These are phyloP conservation scores for Phocoena phocoena DNA, from an alignment of 2,113 vertebrate genomes.

Conservation along the genomic window DNA sequence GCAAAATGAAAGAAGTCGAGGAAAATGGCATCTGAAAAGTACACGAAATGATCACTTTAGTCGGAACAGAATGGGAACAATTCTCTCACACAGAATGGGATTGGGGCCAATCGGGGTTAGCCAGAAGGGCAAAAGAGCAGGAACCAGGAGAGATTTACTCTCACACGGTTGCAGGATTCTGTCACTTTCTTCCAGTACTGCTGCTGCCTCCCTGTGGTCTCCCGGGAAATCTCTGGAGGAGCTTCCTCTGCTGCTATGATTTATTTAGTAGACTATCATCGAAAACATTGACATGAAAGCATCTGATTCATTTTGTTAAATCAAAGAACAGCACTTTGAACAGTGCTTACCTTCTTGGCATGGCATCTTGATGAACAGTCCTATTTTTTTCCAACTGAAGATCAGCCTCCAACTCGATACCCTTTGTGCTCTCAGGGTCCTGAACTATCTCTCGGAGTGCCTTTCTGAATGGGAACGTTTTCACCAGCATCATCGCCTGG, in stretches of 20 bases:
- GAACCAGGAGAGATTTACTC: not conserved
- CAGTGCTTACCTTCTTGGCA: too few species aligned
- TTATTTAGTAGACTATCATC: too few species aligned
- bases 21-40: not conserved
- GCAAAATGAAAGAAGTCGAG: not conserved
- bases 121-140: too few species aligned
- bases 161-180: not conserved
- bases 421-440: not conserved
- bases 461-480: not conserved
- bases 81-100: not conserved
- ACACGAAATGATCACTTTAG: not conserved
- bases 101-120: accelerated
- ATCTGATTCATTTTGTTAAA: too few species aligned
- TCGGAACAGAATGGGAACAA: not conserved
- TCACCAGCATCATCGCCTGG: not conserved
- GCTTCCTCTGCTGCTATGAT: not conserved
- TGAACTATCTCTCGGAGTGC: not conserved
- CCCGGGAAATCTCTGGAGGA: not conserved
- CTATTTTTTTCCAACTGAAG: not conserved
- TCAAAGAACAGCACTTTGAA: too few species aligned
- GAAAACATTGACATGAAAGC: too few species aligned
- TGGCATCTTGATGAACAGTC: too few species aligned
- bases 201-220: not conserved
- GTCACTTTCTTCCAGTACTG: not conserved
- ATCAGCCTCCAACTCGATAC: not conserved